Base-by-base conservation (phyloP, 2,888 invertebrate species). In the Tortricodes alternella region DNA sequence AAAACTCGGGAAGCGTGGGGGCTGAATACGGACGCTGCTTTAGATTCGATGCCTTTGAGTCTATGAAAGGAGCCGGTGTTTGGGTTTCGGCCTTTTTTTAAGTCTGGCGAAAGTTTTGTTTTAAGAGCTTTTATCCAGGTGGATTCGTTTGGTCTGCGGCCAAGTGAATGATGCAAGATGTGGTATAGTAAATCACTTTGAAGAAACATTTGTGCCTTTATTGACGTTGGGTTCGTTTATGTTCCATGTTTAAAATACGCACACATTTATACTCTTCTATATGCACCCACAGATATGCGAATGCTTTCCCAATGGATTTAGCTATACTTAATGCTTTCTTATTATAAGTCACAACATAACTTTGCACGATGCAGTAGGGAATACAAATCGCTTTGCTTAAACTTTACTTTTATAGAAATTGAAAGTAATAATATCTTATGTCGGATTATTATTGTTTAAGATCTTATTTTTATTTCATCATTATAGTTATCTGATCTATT, bases 1-100 rank as follows among this genome's bases (percentile, higher is more conserved):
- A 85, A 85, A 82, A 80, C 74, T 73, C 65, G 74, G 81, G 82
- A 82, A 83, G 80, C 78, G 76, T 79, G 79, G 70, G 67, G 70
- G 76, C 53, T 62, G 59, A 59, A 62, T 59, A 51, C 65, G 63
- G 65, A 62, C 62, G 32, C n/a, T n/a, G n/a, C 52, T 56, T 60
- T 62, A 50, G 57, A 59, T 49, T 57, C 53, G 60, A 41, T 53
- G 56, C 62, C 56, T 57, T 56, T 60, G 56, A 59, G 41, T 53
- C 53, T 50, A 74, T 76, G 72, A 74, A 76, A 71, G 68, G 67
- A 24, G 41, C 70, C 65, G 64, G 63, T 71, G 72, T 77, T 76
- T 77, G 69, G 71, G 65, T 63, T 64, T 64, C 64, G 57, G 63
- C 65, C 66, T 72, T 65, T 61, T 60, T 70, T 66, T 73, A 67